phyloP scores from a whole-genome alignment of 2,113 vertebrate genomes.

The Struthidea cinerea region DNA sequence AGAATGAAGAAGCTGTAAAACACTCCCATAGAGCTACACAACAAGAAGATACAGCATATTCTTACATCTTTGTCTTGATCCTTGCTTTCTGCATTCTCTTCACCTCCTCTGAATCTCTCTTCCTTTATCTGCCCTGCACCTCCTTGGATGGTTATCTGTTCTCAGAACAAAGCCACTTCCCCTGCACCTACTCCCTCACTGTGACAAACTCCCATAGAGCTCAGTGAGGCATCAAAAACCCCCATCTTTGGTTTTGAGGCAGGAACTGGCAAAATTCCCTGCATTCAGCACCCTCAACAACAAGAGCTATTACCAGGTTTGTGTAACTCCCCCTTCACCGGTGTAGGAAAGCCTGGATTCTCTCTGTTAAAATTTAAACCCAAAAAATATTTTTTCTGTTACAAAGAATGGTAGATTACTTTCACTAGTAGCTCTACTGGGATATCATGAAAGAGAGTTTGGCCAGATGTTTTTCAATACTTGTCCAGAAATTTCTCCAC shows the following conservation, averaged over 20 bases:
- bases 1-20: not conserved
- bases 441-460: not conserved
- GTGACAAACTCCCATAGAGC: not conserved
- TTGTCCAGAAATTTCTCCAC: not conserved
- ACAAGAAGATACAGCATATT: not conserved
- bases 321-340: accelerated
- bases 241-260: not conserved
- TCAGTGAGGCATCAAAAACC: not conserved
- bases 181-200: not conserved
- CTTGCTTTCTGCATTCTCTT: not conserved
- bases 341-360: not conserved
- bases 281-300: not conserved
- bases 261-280: not conserved
- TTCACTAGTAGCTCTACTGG: not conserved
- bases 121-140: not conserved
- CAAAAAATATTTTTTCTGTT: not conserved
- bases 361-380: not conserved
- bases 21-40: not conserved
- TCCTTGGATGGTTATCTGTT: not conserved
- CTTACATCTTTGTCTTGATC: not conserved
- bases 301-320: not conserved
- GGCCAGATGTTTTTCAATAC: not conserved
- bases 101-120: not conserved
- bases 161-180: not conserved
- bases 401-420: not conserved